Evolutionary conservation across 2,113 vertebrate genomes (phyloP).

Genomic region (Cromileptes altivelis): DNA sequence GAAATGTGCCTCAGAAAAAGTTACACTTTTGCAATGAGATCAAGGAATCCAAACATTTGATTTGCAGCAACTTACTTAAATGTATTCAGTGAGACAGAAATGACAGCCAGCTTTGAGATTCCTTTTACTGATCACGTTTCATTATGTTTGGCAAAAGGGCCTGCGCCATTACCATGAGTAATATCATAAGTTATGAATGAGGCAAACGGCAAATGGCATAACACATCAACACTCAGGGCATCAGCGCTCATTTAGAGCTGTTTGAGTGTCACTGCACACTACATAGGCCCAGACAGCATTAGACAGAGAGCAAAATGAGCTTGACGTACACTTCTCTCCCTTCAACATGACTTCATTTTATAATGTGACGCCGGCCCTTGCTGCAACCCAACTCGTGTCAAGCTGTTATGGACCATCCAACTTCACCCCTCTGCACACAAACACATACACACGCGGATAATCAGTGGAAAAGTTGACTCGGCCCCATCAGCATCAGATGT

Average conservation of each 20-base stretch:
- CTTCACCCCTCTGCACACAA: conserved; percentile 25
- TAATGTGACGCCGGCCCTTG: conserved; percentile 59
- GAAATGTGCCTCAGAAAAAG: conserved; percentile 52
- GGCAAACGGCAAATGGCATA: conserved; percentile 79
- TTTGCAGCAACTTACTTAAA: conserved; percentile 59
- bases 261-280: conserved; percentile 78
- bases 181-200: conserved; percentile 84
- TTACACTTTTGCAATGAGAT: conserved; percentile 50
- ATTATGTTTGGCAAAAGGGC: conserved; percentile 78
- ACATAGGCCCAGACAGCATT: conserved; percentile 62
- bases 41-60: conserved; percentile 64
- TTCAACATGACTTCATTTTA: conserved; percentile 76
- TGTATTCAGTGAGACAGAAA: conserved; percentile 60
- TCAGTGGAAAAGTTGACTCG: conserved; percentile 74
- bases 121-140: conserved; percentile 79
- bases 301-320: conserved; percentile 71
- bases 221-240: conserved; percentile 74
- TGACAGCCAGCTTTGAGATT: conserved; percentile 72
- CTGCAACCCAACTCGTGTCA: conserved; percentile 68
- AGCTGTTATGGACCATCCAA: conserved; percentile 51
- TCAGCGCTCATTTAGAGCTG: conserved; percentile 75
- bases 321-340: conserved; percentile 73
- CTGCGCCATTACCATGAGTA: conserved; percentile 76
- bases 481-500: conserved; percentile 72
- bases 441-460: conserved; percentile 44